Evolutionary conservation across 1,140 invertebrate genomes (phyloP).

Genomic region (Acromyrmex charruanus): DNA sequence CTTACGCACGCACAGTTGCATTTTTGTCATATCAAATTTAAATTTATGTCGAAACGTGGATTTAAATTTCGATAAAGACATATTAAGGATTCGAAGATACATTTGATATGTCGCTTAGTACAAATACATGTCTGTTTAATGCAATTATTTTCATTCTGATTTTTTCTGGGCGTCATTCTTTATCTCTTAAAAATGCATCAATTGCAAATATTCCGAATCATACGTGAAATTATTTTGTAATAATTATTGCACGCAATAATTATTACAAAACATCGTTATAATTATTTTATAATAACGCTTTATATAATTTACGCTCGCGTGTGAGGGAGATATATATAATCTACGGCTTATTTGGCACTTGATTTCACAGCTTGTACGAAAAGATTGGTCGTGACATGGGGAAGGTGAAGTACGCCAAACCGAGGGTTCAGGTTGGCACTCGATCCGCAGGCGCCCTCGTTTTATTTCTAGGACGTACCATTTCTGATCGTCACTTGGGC

Average conservation of each 20-base stretch:
- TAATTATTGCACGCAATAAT: neutral
- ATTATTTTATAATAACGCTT: conserved; percentile 1
- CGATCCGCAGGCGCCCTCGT: conserved; percentile 60
- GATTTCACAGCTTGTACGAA: conserved; percentile 57
- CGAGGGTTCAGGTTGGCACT: conserved; percentile 17
- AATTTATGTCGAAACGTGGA: conserved; percentile 9
- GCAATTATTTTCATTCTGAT: neutral
- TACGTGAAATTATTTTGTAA: neutral
- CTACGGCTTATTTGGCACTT: conserved; percentile 57
- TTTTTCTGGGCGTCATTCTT: neutral
- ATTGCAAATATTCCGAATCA: neutral
- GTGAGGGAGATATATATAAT: conserved; percentile 4
- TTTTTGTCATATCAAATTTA: conserved; percentile 22
- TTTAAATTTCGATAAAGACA: conserved; percentile 14
- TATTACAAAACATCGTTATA: neutral
- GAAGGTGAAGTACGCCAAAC: conserved; percentile 31
- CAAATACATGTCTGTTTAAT: neutral
- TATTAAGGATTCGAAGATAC: neutral
- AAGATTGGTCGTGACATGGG: conserved; percentile 36
- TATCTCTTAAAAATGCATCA: neutral
- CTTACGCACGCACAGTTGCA: neutral
- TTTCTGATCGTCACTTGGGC: conserved; percentile 84
- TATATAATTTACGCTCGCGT: conserved; percentile 23
- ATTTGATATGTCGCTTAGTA: neutral
- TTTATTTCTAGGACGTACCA: conserved; percentile 77